Conservation (phyloP, 2,113 vertebrate genomes). For the Catharus bicknelli region DNA sequence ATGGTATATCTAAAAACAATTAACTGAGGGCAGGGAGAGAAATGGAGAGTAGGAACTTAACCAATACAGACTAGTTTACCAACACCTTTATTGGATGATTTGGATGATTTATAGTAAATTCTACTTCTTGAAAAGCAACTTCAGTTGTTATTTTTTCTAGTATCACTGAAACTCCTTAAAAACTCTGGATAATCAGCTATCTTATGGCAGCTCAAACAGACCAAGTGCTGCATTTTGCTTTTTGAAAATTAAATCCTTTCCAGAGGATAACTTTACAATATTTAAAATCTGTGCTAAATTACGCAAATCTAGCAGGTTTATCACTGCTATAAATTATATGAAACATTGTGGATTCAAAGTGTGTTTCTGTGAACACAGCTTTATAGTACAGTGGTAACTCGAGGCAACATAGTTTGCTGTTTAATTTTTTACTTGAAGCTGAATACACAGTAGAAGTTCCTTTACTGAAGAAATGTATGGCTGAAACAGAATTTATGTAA, state of each 20-base stretch:
- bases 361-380: neutral
- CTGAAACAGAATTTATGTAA: neutral
- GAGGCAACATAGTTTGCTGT: neutral
- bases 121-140: neutral
- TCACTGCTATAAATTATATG: neutral
- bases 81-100: neutral
- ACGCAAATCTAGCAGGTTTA: neutral
- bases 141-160: neutral
- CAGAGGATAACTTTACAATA: neutral
- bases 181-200: neutral
- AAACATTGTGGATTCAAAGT: neutral
- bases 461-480: neutral
- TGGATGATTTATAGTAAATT: neutral
- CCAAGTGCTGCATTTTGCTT: neutral
- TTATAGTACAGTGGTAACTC: neutral
- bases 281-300: neutral
- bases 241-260: neutral
- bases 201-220: neutral
- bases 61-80: neutral
- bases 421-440: neutral
- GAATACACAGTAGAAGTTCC: neutral
- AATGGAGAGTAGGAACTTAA: neutral
- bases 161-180: neutral
- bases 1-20: neutral
- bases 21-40: accelerated